A percentile compares a stretch with the other conserved stretches of the same genome.
Conservation (phyloP, 1,140 invertebrate genomes). For the Coptotermes formosanus region DNA sequence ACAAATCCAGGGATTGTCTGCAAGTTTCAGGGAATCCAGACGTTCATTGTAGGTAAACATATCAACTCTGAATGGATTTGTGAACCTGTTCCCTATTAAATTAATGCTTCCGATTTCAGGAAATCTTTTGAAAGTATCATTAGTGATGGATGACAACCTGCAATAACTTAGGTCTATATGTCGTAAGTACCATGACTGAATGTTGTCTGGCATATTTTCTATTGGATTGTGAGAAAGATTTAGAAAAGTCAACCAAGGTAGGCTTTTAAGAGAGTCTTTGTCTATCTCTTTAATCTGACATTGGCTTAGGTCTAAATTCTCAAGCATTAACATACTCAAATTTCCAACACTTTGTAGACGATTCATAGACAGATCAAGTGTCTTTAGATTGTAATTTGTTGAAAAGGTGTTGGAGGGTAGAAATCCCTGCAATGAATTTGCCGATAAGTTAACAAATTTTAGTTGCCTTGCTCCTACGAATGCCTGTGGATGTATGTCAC, state of each 20-base stretch:
- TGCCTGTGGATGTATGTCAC: conserved; percentile 22
- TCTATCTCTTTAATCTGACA: conserved; percentile 27
- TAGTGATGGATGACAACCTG: not conserved
- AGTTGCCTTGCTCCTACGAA: conserved; percentile 20
- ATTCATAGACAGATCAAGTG: conserved; percentile 31
- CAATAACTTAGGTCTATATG: conserved; percentile 31
- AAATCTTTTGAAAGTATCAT: conserved; percentile 26
- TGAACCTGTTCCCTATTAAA: conserved; percentile 31
- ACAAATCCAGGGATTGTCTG: conserved; percentile 32
- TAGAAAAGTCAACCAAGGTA: conserved; percentile 16
- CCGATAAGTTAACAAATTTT: conserved; percentile 22
- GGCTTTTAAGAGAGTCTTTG: not conserved
- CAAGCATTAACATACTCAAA: not conserved
- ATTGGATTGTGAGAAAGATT: conserved; percentile 31
- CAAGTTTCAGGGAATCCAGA: conserved; percentile 24
- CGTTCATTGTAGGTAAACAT: conserved; percentile 16
- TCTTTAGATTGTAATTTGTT: conserved; percentile 21
- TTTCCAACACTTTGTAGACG: conserved; percentile 24
- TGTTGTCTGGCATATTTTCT: conserved; percentile 25
- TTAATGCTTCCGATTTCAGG: not conserved
- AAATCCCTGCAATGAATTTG: not conserved
- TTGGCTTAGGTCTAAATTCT: conserved; percentile 27
- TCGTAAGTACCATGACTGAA: conserved; percentile 22
- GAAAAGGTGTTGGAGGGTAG: not conserved
- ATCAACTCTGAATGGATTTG: conserved; percentile 21